These are phyloP conservation scores for Cheilosia urbana DNA, from an alignment of 2,888 invertebrate species.

Conservation along the genomic window DNA sequence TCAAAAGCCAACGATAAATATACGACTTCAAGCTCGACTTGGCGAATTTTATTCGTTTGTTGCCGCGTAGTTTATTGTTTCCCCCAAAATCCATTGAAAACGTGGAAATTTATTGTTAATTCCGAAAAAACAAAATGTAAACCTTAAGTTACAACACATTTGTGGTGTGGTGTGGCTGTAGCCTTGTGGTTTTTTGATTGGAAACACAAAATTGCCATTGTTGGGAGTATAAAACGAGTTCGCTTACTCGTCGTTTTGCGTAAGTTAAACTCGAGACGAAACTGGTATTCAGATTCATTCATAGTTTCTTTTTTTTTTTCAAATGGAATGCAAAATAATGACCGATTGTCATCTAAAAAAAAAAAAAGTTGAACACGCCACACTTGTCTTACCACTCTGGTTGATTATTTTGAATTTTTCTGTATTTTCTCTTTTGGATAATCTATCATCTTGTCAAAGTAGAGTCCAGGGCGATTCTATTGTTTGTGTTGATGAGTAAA, in stretches of 20 bases:
- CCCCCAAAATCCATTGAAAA: not conserved
- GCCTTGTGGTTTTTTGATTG: conserved; percentile 29
- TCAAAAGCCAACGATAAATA: conserved; percentile 10
- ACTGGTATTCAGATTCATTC: conserved; percentile 44
- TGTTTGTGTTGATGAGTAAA: conserved; percentile 13
- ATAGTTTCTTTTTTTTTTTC: conserved; percentile 2
- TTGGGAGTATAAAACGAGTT: conserved; percentile 32
- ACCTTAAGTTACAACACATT: conserved; percentile 26
- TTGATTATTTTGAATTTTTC: conserved; percentile 8
- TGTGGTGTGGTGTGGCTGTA: conserved; percentile 1
- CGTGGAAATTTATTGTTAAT: not conserved
- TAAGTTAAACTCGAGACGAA: conserved; percentile 8
- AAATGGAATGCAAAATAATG: conserved; percentile 23
- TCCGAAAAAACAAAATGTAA: not conserved
- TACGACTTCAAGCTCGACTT: conserved; percentile 9
- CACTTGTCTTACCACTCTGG: conserved; percentile 17
- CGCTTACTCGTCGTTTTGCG: conserved; percentile 25
- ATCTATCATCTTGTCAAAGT: conserved; percentile 23
- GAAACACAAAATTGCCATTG: conserved; percentile 17
- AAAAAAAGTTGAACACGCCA: conserved; percentile 12
- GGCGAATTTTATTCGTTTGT: conserved; percentile 20
- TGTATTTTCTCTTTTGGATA: not conserved
- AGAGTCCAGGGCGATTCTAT: conserved; percentile 14
- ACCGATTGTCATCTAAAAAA: conserved; percentile 28
- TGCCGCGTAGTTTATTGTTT: conserved; percentile 50